Conservation (phyloP, 2,797 vertebrate genomes). For the Leptatherina wallacei region DNA sequence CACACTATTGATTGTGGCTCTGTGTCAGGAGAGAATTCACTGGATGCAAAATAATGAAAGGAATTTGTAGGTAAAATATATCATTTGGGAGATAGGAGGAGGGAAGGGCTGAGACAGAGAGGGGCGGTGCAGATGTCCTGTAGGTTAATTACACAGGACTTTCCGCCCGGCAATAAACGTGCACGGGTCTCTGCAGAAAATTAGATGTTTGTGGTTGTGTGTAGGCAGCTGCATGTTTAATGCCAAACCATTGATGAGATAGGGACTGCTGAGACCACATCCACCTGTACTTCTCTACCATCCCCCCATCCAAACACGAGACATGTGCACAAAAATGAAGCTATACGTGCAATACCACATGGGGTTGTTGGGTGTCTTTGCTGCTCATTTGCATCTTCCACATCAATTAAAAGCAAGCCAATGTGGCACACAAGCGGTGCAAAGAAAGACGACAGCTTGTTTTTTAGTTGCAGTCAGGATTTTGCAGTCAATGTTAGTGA, state of each 20-base stretch:
- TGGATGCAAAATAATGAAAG: constrained; percentile 47
- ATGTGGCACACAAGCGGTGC: constrained; percentile 6
- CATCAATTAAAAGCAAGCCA: constrained; percentile 43
- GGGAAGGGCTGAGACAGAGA: constrained; percentile 13
- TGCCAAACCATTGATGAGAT: constrained; percentile 72
- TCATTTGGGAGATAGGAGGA: constrained; percentile 25
- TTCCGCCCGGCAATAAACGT: constrained; percentile 53
- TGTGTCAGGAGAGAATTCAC: constrained; percentile 37
- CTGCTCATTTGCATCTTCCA: constrained; percentile 57
- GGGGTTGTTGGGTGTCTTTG: constrained; percentile 16
- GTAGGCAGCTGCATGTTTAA: constrained; percentile 74
- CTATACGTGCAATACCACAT: constrained; percentile 7
- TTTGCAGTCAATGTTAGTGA: constrained; percentile 16
- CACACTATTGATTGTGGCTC: constrained; percentile 60
- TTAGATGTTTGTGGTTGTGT: constrained; percentile 56
- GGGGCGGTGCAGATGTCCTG: constrained; percentile 45
- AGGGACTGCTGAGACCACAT: constrained; percentile 58
- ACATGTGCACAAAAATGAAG: neutral
- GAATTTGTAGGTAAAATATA: constrained; percentile 45
- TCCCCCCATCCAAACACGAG: constrained; percentile 24
- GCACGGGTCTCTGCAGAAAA: constrained; percentile 56
- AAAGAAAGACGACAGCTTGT: constrained; percentile 8
- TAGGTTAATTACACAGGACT: constrained; percentile 75
- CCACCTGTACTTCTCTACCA: constrained; percentile 63
- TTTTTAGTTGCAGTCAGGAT: constrained; percentile 2